A percentile compares a stretch with the other conserved stretches of the same genome.
phyloP scores from a whole-genome alignment of 2,888 invertebrate species.

The Falcaria lacertinaria region DNA sequence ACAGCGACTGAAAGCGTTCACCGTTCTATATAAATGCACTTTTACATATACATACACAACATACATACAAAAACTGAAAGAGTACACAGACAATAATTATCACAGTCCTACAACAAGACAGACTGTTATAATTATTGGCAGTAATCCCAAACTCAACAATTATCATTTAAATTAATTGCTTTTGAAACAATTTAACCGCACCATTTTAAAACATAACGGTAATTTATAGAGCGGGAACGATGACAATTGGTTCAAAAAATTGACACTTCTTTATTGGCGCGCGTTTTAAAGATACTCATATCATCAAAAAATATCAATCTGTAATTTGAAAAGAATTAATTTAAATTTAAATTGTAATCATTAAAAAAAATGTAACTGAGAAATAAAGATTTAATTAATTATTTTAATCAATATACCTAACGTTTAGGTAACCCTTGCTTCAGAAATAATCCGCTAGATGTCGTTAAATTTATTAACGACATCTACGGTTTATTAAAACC shows the following conservation, averaged over 20 bases:
- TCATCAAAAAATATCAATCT: neutral
- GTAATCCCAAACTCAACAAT: neutral
- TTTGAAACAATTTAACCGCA: too few species aligned
- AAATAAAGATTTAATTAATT: too few species aligned
- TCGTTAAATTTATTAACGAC: too few species aligned
- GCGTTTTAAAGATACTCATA: too few species aligned
- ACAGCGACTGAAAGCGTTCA: conserved; percentile 51
- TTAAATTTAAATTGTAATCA: neutral
- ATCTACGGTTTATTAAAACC: too few species aligned
- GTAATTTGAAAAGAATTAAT: neutral
- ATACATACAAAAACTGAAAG: conserved; percentile 4
- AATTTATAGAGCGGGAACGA: too few species aligned
- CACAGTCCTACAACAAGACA: neutral
- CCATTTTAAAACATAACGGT: too few species aligned
- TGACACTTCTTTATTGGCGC: too few species aligned
- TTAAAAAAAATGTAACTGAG: neutral
- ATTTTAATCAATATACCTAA: too few species aligned
- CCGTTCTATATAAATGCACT: conserved; percentile 61
- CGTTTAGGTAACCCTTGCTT: too few species aligned
- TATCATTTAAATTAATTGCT: neutral
- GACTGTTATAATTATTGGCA: neutral
- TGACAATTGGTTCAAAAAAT: too few species aligned
- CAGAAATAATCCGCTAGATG: too few species aligned
- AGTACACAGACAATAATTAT: neutral
- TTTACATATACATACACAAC: conserved; percentile 26